Evolutionary conservation across 2,797 vertebrate genomes (phyloP), one percentile per base, ranked within the genome.

Genomic region (Cuculus canorus): DNA sequence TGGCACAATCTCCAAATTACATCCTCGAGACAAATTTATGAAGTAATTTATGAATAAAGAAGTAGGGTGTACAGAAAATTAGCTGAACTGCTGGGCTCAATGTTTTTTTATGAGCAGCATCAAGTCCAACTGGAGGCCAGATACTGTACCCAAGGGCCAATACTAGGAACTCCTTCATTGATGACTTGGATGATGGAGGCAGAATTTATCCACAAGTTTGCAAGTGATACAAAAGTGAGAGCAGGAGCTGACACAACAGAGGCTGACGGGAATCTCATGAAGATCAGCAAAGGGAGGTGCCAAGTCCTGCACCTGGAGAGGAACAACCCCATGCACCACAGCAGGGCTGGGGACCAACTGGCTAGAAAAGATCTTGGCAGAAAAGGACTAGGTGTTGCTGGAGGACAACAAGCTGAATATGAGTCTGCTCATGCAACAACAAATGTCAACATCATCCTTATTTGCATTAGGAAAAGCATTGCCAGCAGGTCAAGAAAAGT

Each of bases 81-180:
- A 60, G 21, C 69, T 80, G 45, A n/a, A 59, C 32, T 43, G 45
- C 73, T 89, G 69, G 9, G 2, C 30, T 83, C 17, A 48, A 23
- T 27, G 24, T 23, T 52, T 27, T 83, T 52, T 54, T 39, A 50
- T 27, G 23, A 60, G 60, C 7, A 19, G 50, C 21, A 9, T 41
- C 3, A 48, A 57, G 5, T 81, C 35, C 33, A 27, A n/a, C 60
- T 72, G 45, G 24, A 72, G 17, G 41, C 18, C 43, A 48, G 37
- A 27, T 43, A 17, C 50, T 50, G 10, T 45, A 24, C n/a, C 11
- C 54, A 27, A 53, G 41, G 23, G 27, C 25, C 0, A 0, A 39
- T 37, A 69, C 8, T 10, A 14, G 32, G 17, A 86, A 11, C 23
- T 47, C 21, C 19, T 47, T 47, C 45, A 35, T 30, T 54, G 32